phyloP scores from a whole-genome alignment of 1,140 invertebrate genomes.

The Papilio xuthus region DNA sequence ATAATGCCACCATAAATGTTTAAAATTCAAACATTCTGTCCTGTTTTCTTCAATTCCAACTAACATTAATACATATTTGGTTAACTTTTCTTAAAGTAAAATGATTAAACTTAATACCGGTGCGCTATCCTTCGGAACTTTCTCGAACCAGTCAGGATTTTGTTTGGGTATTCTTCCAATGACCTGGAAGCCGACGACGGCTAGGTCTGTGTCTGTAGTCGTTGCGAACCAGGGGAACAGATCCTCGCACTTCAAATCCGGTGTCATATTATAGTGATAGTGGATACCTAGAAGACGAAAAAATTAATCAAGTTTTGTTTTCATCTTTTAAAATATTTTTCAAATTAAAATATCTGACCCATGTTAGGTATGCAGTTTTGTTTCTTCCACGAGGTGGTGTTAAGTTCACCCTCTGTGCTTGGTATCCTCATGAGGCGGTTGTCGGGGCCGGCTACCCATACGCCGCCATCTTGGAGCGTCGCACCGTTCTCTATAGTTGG shows the following conservation, averaged over 20 bases:
- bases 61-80: background rate
- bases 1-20: too few species aligned
- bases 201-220: constrained; percentile 63
- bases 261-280: constrained; percentile 76
- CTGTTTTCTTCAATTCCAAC: too few species aligned
- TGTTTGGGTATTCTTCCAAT: constrained; percentile 57
- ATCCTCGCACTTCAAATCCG: constrained; percentile 66
- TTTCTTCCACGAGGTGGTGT: constrained; percentile 69
- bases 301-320: background rate
- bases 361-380: constrained; percentile 77
- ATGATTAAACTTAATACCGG: background rate
- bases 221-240: constrained; percentile 72
- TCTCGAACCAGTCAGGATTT: constrained; percentile 71
- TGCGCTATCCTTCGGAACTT: constrained; percentile 1
- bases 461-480: constrained; percentile 68
- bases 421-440: constrained; percentile 66
- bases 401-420: constrained; percentile 61
- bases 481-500: constrained; percentile 68
- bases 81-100: background rate
- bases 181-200: constrained; percentile 70
- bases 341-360: constrained; percentile 53
- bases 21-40: too few species aligned
- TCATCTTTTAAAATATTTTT: background rate
- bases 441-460: constrained; percentile 70
- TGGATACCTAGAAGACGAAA: constrained; percentile 64